Evolutionary conservation across 2,888 invertebrate genomes (phyloP), one percentile per base, ranked within the genome.

Genomic region (Resseliella maxima): DNA sequence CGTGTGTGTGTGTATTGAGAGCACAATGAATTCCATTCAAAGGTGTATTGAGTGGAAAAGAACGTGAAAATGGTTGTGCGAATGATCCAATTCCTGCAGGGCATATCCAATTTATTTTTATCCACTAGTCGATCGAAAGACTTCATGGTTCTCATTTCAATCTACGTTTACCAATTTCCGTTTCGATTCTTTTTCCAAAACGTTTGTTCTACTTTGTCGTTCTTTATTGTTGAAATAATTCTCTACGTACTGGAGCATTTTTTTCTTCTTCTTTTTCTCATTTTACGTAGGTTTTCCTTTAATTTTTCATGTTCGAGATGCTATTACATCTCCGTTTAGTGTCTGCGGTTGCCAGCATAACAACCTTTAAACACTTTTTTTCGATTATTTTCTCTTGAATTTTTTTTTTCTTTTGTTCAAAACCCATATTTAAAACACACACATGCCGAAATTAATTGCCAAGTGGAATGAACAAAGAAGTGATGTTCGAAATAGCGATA

Each of bases 171-270:
- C 72, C 31, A 12, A 72, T 72, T 72, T 72, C 31, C 72, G 72
- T 31, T n/a, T n/a, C 31, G 72, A 0, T 72, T 31, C 31, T 72
- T 31, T 35, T 59, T 59, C 72, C 18, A 18, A 72, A 35, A 10
- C 46, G 46, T 18, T 5, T 72, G 72, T 72, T 72, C 72, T 31
- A 72, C 72, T 72, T 72, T 72, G 35, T 35, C 72, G 31, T 72
- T 31, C 72, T 72, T 72, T 72, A 72, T 72, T 72, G 72, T 31
- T 31, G 15, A 72, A 72, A 72, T 72, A 72, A 72, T 72, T 72
- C 72, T 72, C n/a, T n/a, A 31, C 31, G 6, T 0, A 3, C 5
- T 24, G 27, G 18, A n/a, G n/a, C n/a, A n/a, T 50, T 59, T 3
- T 59, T 59, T 59, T 59, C 24, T 59, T n/a, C 27, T 59, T n/a